These are phyloP conservation scores for Trichonephila clavata DNA, from an alignment of 1,140 invertebrate species.

Conservation along the genomic window DNA sequence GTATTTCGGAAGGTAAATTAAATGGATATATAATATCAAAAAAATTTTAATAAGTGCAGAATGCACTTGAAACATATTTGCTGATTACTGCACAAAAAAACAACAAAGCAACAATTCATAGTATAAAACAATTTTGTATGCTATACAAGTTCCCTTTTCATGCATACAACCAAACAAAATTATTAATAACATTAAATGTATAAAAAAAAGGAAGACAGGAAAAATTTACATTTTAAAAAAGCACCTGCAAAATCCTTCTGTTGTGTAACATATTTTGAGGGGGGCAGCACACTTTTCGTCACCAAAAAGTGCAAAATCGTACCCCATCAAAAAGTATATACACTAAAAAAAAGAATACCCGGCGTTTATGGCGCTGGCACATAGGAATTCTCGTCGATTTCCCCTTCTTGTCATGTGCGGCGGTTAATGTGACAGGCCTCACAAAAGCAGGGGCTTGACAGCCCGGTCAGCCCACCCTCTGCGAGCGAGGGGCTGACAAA, in stretches of 20 bases:
- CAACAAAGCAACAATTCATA: no score
- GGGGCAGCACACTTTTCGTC: neutral
- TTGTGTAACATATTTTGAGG: constrained; percentile 13
- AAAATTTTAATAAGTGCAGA: no score
- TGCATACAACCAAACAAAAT: no score
- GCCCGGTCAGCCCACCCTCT: constrained; percentile 64
- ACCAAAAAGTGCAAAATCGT: constrained; percentile 30
- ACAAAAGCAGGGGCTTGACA: constrained; percentile 72
- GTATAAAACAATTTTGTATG: no score
- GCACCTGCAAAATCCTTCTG: constrained; percentile 4
- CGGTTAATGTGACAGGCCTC: constrained; percentile 70
- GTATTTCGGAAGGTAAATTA: no score
- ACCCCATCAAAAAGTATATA: neutral
- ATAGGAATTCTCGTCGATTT: constrained; percentile 22
- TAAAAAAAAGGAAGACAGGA: neutral
- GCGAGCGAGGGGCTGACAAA: constrained; percentile 68
- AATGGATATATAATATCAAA: no score
- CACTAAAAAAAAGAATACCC: constrained; percentile 6
- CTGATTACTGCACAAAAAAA: no score
- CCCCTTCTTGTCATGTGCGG: constrained; percentile 59
- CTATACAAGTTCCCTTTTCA: no score
- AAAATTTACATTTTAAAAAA: neutral
- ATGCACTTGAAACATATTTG: no score
- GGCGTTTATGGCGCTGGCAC: neutral
- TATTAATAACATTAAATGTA: neutral